Base-by-base conservation (phyloP, 2,888 invertebrate genomes). In the Cosmia trapezina region DNA sequence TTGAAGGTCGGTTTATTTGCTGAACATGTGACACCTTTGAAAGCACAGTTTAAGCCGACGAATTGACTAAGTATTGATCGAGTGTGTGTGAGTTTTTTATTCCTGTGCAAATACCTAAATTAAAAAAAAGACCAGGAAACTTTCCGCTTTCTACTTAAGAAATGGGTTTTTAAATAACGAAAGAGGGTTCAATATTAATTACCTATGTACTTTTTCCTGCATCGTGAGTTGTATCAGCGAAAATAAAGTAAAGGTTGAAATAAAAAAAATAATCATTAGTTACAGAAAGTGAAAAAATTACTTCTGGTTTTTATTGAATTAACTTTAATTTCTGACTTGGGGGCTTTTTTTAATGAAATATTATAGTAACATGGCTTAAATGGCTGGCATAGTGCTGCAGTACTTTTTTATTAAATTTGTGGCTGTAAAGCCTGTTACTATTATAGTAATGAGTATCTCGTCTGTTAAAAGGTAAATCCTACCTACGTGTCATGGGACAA, bases 181-280 rank as follows among this genome's bases (percentile, higher is more conserved):
- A 57, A 14, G 63, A 64, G 56, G 47, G 11, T 73, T 73, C 56
- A 37, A 74, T 49, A 72, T 54, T 54, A 47, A 72, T 49, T 74
- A 66, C 41, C 19, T 28, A 56, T 3, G 3, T 33, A 63, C 74
- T 22, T 73, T 54, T 56, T 33, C 28, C 43, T 63, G 43, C 43
- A 41, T 54, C 28, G 41, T 62, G n/a, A 73, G 41, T 17, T 33
- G 3, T 43, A 49, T 4, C 12, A 49, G 14, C 7, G n/a, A 43
- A 57, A 33, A 33, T 17, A 19, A 33, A 56, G 11, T 22, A 49
- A 49, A 63, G 17, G n/a, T 49, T 28, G 41, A 1, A 41, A 49
- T 49, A 61, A 47, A 47, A 73, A 62, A 56, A 28, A 56, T 3
- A 4, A 37, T 41, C 11, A 9, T 64, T 14, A 14, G 28, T 41